Evolutionary conservation across 2,797 vertebrate genomes (phyloP).

Genomic region (Chelon auratus): DNA sequence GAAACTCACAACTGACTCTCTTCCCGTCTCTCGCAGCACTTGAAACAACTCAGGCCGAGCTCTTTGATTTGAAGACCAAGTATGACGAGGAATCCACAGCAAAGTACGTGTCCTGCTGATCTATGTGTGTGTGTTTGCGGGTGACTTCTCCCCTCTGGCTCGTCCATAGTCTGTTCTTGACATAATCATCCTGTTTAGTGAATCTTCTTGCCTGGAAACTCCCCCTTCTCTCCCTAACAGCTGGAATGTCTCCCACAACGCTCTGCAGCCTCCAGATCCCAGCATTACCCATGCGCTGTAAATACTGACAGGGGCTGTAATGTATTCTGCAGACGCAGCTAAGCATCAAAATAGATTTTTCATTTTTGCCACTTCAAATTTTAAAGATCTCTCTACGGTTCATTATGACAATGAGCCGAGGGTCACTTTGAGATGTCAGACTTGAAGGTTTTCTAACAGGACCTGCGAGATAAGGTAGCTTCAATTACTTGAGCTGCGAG

Average conservation of each 20-base stretch:
- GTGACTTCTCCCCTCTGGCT: conserved; percentile 66
- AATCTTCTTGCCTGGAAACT: conserved; percentile 72
- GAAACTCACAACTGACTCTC: conserved; percentile 23
- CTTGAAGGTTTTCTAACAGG: conserved; percentile 48
- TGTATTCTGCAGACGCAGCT: conserved; percentile 48
- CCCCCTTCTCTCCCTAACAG: conserved; percentile 69
- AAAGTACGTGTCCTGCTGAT: conserved; percentile 89
- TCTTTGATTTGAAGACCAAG: conserved; percentile 99
- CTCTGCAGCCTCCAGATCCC: conserved; percentile 74
- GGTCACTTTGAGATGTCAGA: conserved; percentile 51
- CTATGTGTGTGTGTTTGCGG: conserved; percentile 57
- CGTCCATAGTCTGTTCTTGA: conserved; percentile 68
- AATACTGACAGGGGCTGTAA: conserved; percentile 71
- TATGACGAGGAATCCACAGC: conserved; percentile 98
- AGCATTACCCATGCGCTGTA: conserved; percentile 73
- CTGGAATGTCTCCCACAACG: conserved; percentile 75
- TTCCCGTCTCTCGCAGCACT: conserved; percentile 86
- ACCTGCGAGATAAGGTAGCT: conserved; percentile 53
- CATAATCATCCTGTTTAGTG: conserved; percentile 79
- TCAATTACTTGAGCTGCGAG: conserved; percentile 56
- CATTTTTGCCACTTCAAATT: conserved; percentile 1
- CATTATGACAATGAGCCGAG: conserved; percentile 15
- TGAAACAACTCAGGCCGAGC: conserved; percentile 97
- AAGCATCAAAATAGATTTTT: conserved; percentile 56
- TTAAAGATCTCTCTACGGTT: conserved; percentile 47